These are phyloP conservation scores for Megaceryle maxima DNA, from an alignment of 2,113 vertebrate species.

Conservation along the genomic window DNA sequence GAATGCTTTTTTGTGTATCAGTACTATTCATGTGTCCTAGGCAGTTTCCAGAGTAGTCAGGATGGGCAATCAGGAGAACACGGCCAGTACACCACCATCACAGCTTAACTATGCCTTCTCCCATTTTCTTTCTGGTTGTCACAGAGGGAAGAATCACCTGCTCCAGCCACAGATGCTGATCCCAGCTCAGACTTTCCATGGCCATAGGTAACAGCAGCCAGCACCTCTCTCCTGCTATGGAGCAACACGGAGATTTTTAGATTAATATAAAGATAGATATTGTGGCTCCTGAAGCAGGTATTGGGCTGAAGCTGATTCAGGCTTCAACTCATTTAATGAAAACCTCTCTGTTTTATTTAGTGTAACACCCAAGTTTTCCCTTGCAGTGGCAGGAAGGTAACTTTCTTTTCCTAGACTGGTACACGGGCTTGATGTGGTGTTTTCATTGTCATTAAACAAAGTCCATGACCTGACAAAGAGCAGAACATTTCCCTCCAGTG, in stretches of 20 bases:
- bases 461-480: not conserved
- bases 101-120: not conserved
- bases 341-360: not conserved
- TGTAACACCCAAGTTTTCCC: not conserved
- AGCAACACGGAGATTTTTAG: not conserved
- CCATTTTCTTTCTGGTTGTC: not conserved
- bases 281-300: not conserved
- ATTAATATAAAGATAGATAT: not conserved
- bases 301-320: not conserved
- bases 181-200: not conserved
- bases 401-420: not conserved
- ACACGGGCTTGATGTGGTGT: not conserved
- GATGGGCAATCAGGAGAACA: not conserved
- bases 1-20: not conserved
- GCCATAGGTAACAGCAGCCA: not conserved
- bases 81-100: not conserved
- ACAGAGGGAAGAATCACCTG: accelerated
- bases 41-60: not conserved
- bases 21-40: not conserved
- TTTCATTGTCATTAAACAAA: not conserved
- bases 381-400: not conserved
- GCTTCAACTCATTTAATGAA: not conserved
- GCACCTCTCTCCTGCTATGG: not conserved
- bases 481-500: not conserved
- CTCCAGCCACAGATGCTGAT: not conserved